A percentile compares a stretch with the other conserved stretches of the same genome.
Conservation (phyloP, 2,888 invertebrate species). For the Polylopha cassiicola region DNA sequence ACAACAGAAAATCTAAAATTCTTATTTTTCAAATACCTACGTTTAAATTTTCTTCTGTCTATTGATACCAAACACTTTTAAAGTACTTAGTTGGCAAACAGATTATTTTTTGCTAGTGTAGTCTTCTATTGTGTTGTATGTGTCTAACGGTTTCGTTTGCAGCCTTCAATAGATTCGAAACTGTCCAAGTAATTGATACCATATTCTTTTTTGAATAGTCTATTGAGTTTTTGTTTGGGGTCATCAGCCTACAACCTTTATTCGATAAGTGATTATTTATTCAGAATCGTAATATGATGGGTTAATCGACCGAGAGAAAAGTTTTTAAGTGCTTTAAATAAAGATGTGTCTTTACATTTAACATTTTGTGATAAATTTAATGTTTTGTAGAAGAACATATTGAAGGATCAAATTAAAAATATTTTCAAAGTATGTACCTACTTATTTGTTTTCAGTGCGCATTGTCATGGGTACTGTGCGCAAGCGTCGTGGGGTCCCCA, state of each 20-base stretch:
- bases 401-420: not conserved
- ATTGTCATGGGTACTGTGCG: conserved; percentile 43
- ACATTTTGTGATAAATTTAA: too few relatives aligned
- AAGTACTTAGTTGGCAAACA: not conserved
- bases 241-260: conserved; percentile 57
- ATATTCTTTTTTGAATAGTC: conserved; percentile 50
- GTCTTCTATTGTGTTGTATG: conserved; percentile 23
- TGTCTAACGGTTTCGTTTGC: conserved; percentile 41
- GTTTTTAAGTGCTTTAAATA: too few relatives aligned
- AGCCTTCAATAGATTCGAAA: conserved; percentile 40
- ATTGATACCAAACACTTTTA: not conserved
- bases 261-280: conserved; percentile 47
- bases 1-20: too few relatives aligned
- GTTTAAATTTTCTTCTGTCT: too few relatives aligned
- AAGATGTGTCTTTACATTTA: too few relatives aligned
- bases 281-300: conserved; percentile 47
- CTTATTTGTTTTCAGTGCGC: conserved; percentile 44
- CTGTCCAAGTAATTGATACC: conserved; percentile 53
- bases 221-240: conserved; percentile 50
- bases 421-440: not conserved
- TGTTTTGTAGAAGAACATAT: too few relatives aligned
- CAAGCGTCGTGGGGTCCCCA: conserved; percentile 49
- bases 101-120: conserved; percentile 6
- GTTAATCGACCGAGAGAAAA: conserved; percentile 37
- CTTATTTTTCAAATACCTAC: too few relatives aligned